These are phyloP conservation scores for Campoplex nolae DNA, from an alignment of 2,888 invertebrate species.

Conservation along the genomic window DNA sequence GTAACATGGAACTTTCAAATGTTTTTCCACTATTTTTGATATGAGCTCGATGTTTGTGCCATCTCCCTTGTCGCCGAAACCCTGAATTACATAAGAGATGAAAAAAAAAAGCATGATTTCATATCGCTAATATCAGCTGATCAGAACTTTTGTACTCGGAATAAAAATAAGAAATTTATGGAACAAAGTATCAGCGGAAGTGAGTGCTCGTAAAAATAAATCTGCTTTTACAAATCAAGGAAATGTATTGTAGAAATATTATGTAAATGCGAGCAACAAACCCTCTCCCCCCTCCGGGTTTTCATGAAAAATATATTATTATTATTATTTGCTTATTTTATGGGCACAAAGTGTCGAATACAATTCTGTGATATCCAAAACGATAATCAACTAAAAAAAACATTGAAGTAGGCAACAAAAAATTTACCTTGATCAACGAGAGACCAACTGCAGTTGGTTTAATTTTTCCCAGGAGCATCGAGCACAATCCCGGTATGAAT, in stretches of 20 bases:
- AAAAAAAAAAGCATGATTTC: neutral
- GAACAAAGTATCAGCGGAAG: neutral
- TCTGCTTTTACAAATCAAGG: neutral
- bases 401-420: neutral
- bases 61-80: conserved; percentile 85
- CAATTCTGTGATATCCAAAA: too few species aligned
- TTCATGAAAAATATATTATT: neutral
- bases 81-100: conserved; percentile 80
- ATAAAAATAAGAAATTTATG: neutral
- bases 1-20: conserved; percentile 87
- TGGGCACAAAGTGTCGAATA: too few species aligned
- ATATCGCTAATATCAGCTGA: neutral
- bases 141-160: neutral
- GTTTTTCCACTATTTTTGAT: conserved; percentile 87
- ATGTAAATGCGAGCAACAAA: neutral
- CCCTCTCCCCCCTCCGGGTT: neutral
- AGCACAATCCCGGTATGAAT: conserved; percentile 87
- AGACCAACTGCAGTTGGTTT: conserved; percentile 87
- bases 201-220: neutral
- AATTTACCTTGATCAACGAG: conserved; percentile 88
- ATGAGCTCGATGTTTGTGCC: conserved; percentile 87
- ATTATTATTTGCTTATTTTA: too few species aligned
- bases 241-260: neutral
- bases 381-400: too few species aligned
- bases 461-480: conserved; percentile 86